Conservation (phyloP, 2,113 vertebrate species). For the Notothenia rossii region DNA sequence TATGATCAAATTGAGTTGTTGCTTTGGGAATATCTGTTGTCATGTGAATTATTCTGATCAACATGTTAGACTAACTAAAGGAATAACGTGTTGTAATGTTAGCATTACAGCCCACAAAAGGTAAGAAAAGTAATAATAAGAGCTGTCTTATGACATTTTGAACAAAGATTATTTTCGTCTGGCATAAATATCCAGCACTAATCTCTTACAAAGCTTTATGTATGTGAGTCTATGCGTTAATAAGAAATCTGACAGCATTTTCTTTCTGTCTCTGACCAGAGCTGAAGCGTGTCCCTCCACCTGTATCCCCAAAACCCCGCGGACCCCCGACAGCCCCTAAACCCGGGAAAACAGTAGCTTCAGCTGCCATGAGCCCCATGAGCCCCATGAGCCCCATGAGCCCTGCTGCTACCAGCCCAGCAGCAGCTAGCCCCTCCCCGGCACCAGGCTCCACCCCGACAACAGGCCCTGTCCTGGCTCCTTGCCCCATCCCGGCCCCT, state of each 20-base stretch:
- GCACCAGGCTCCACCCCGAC: no score
- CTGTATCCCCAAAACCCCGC: conserved; percentile 92
- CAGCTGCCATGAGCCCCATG: conserved; percentile 53
- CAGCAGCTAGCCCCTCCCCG: conserved; percentile 50
- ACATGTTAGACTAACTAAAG: no score
- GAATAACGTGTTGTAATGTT: no score
- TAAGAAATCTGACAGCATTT: neutral
- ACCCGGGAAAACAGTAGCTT: conserved; percentile 85
- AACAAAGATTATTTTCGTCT: neutral
- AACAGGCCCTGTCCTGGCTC: no score
- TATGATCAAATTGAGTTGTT: neutral
- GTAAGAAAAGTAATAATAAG: neutral
- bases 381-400: conserved; percentile 54
- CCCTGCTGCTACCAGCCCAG: conserved; percentile 62
- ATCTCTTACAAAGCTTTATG: neutral
- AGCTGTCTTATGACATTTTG: neutral
- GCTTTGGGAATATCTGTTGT: neutral
- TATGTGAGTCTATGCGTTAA: neutral
- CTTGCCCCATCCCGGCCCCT: conserved; percentile 58
- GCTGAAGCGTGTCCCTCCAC: conserved; percentile 89
- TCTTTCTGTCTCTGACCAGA: conserved; percentile 78
- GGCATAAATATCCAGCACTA: neutral
- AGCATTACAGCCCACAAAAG: no score
- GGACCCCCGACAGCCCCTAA: conserved; percentile 95
- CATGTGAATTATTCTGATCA: neutral